Conservation (phyloP, 2,888 invertebrate genomes). For the Trissonchulus latispiculum region DNA sequence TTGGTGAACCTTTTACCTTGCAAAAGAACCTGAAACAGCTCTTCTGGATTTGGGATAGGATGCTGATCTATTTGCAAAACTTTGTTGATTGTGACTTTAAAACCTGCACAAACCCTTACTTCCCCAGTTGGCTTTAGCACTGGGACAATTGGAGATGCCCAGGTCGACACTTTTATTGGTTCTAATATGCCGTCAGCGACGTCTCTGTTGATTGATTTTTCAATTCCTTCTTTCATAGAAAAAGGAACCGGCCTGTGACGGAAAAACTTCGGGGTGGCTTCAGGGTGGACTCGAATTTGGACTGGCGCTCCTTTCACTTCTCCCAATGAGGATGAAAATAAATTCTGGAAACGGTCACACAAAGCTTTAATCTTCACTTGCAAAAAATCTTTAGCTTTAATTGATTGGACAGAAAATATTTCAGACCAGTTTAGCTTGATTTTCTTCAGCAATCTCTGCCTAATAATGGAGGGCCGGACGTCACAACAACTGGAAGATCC, state of each 20-base stretch:
- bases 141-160: background rate
- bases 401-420: background rate
- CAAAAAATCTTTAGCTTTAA: background rate
- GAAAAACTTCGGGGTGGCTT: background rate
- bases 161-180: background rate
- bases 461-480: background rate
- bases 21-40: slow-evolving; percentile 22
- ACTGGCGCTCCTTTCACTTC: background rate
- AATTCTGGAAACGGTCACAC: background rate
- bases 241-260: slow-evolving; percentile 4
- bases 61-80: slow-evolving; percentile 1
- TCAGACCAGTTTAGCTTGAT: background rate
- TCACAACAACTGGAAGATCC: background rate
- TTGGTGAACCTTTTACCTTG: background rate
- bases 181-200: background rate
- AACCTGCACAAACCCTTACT: slow-evolving; percentile 1
- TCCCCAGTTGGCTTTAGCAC: slow-evolving; percentile 4
- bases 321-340: slow-evolving; percentile 4
- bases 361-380: background rate
- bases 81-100: background rate
- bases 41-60: slow-evolving; percentile 17
- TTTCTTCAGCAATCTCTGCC: background rate
- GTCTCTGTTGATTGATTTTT: background rate
- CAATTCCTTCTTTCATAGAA: background rate
- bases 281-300: background rate